Base-by-base conservation (phyloP, 2,888 invertebrate species). In the Ochropacha duplaris region DNA sequence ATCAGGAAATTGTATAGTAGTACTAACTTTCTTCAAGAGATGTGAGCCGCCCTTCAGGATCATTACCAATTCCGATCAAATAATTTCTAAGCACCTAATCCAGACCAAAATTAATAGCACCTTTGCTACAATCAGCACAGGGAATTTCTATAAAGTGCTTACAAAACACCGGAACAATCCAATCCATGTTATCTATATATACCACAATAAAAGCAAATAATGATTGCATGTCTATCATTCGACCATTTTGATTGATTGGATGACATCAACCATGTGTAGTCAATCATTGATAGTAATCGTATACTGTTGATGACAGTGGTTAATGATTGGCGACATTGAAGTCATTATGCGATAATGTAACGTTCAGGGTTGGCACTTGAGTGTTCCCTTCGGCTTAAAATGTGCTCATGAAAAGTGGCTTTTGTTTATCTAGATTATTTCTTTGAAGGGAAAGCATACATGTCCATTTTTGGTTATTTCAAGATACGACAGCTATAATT, bases 321-420 rank as follows among this genome's bases (percentile, higher is more conserved):
- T 2, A 26, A 28, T 52, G 31, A 52, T 31, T 31, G 22, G 28
- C 16, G 52, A 24, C 52, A 52, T 52, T 52, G 52, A 52, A 52
- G 16, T 51, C 51, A 22, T 52, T 52, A 16, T 51, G 9, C 2
- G 22, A 24, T n/a, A 24, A 12, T 9, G 31, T 36, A 36, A 36
- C 36, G 16, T 24, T 31, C 26, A 44, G 44, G 44, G 44, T 44
- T 50, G 16, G 1, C 16, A 28, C 24, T 50, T 24, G 11, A 16
- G 26, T n/a, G 14, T 22, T 24, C 4, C 24, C n/a, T 50, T 22
- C 22, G 9, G 49, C 19, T 5, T 24, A 36, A 11, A 36, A 5
- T 12, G 12, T 31, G 31, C 31, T 36, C n/a, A n/a, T 36, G n/a
- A 31, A 5, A 36, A 36, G n/a, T 36, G 36, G 36, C 5, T n/a